Conservation (phyloP, 2,888 invertebrate species). For the Leptura quadrifasciata region DNA sequence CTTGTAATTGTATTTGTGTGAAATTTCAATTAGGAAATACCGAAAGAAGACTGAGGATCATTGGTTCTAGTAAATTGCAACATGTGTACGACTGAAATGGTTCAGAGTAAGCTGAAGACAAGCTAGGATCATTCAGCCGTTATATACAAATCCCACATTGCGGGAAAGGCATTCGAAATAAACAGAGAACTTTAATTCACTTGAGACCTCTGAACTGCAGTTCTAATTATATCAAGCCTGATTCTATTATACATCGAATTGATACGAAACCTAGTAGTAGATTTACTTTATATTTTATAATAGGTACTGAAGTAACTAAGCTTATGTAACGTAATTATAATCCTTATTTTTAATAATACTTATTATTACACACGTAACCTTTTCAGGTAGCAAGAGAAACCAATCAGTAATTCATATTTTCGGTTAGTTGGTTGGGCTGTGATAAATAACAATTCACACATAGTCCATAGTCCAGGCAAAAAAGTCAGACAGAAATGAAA, state of each 20-base stretch:
- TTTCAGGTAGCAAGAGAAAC: no score
- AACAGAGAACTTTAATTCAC: constrained; percentile 23
- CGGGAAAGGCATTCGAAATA: constrained; percentile 25
- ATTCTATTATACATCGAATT: constrained; percentile 2
- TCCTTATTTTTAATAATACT: no score
- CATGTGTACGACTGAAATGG: constrained; percentile 3
- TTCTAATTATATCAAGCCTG: constrained; percentile 36
- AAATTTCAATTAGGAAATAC: constrained; percentile 31
- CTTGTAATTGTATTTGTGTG: constrained; percentile 1
- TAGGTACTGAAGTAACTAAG: no score
- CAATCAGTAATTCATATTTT: no score
- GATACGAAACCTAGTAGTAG: constrained; percentile 1
- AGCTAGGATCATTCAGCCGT: constrained; percentile 27
- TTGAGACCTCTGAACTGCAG: constrained; percentile 19
- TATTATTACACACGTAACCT: no score
- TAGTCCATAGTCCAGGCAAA: no score
- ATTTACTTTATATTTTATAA: not conserved
- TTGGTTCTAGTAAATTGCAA: constrained; percentile 14
- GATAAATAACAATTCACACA: no score
- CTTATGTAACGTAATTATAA: no score
- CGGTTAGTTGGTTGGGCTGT: no score
- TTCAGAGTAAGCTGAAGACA: constrained; percentile 17
- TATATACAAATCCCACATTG: constrained; percentile 34
- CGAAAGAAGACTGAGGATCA: constrained; percentile 12
- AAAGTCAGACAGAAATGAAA: no score